Percentiles rank a stretch among this genome's conserved stretches.
Conservation (phyloP, 2,113 vertebrate genomes). For the Alethe diademata region DNA sequence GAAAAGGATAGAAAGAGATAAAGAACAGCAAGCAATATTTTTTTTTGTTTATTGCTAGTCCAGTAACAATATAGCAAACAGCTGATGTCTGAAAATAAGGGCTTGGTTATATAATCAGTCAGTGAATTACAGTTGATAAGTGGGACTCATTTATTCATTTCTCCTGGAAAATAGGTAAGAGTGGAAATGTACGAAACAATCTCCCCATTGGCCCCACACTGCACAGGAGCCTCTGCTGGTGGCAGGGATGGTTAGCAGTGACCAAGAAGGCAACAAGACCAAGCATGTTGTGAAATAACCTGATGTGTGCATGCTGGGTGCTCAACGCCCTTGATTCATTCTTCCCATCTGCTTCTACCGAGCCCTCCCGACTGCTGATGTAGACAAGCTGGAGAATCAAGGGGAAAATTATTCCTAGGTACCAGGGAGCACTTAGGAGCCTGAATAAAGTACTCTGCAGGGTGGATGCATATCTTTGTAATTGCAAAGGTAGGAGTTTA, state of each 20-base stretch:
- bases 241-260: background rate
- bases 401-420: background rate
- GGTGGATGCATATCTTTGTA: accelerated
- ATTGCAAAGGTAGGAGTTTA: background rate
- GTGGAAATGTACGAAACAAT: background rate
- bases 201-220: accelerated
- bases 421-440: background rate
- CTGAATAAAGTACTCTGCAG: background rate
- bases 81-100: background rate
- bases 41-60: background rate
- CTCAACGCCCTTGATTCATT: background rate
- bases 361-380: background rate
- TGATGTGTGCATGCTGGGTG: background rate
- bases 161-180: background rate
- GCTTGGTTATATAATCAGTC: background rate
- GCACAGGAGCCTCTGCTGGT: background rate
- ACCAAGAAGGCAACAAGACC: background rate
- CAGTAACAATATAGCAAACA: background rate
- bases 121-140: background rate
- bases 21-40: background rate
- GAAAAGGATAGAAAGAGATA: background rate
- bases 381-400: background rate
- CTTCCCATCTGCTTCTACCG: accelerated
- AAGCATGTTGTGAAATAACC: background rate
- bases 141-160: background rate